A percentile compares a stretch with the other conserved stretches of the same genome.
Evolutionary conservation across 2,113 vertebrate species (phyloP).

Genomic region (Pardalotus punctatus): DNA sequence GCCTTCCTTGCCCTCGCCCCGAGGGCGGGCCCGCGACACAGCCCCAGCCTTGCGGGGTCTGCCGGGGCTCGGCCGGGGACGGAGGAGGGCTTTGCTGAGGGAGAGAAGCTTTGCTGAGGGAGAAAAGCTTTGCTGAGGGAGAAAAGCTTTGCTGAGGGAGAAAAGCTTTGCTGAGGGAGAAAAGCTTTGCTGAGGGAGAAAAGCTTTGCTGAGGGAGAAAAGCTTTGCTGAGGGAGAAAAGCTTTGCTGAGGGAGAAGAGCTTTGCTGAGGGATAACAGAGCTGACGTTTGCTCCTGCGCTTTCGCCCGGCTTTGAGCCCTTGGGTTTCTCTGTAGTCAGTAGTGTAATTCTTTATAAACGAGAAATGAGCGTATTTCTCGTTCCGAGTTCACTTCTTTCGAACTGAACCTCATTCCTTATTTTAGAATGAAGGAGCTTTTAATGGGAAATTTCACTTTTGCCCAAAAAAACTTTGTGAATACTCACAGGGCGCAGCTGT

Average conservation of each 20-base stretch:
- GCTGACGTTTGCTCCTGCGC: rapidly evolving
- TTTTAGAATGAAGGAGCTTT: not conserved
- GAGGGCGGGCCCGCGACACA: not conserved
- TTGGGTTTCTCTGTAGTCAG: not conserved
- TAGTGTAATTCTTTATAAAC: not conserved
- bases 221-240: rapidly evolving
- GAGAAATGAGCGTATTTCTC: not conserved
- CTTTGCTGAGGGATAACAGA: rapidly evolving
- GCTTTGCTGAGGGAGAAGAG: not conserved
- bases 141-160: too few relatives aligned
- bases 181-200: too few relatives aligned
- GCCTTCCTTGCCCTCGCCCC: not conserved
- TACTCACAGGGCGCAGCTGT: not conserved
- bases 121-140: rapidly evolving
- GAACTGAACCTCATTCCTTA: not conserved
- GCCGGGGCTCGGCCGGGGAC: not conserved
- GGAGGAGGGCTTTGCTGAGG: too few relatives aligned
- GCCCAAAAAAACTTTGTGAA: not conserved
- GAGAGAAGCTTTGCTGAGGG: too few relatives aligned
- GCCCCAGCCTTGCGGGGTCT: not conserved
- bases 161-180: not conserved
- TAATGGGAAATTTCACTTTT: not conserved
- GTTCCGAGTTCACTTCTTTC: not conserved
- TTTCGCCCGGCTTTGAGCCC: not conserved
- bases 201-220: rapidly evolving